Percentiles rank a stretch among this genome's conserved stretches.
These are phyloP conservation scores for Melanargia galathea DNA, from an alignment of 2,888 invertebrate genomes.

Conservation along the genomic window DNA sequence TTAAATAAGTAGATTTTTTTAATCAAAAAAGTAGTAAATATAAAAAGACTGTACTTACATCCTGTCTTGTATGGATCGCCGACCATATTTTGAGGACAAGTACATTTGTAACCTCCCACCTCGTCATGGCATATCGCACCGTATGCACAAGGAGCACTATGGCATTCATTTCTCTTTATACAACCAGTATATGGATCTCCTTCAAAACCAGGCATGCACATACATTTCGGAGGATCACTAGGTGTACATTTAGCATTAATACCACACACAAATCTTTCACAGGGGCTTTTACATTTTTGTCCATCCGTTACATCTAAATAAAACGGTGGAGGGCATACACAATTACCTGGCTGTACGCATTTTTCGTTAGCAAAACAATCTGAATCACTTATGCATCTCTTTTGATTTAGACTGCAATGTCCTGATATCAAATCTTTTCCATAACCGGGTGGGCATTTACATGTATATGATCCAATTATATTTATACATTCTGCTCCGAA, in stretches of 20 bases:
- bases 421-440: slow-evolving; percentile 91
- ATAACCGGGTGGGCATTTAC: slow-evolving; percentile 91
- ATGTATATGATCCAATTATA: slow-evolving; percentile 88
- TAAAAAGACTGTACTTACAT: slow-evolving; percentile 80
- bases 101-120: slow-evolving; percentile 92
- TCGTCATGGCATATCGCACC: slow-evolving; percentile 94
- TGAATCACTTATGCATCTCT: slow-evolving; percentile 90
- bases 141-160: slow-evolving; percentile 91
- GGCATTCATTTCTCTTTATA: slow-evolving; percentile 93
- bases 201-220: slow-evolving; percentile 93
- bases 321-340: slow-evolving; percentile 95
- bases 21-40: slow-evolving; percentile 15
- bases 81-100: slow-evolving; percentile 90
- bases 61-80: slow-evolving; percentile 94
- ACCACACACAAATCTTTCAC: slow-evolving; percentile 94
- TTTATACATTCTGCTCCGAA: slow-evolving; percentile 94
- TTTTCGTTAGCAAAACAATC: slow-evolving; percentile 94
- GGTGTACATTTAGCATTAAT: slow-evolving; percentile 95
- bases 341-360: slow-evolving; percentile 95
- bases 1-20: too few relatives aligned
- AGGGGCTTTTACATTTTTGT: slow-evolving; percentile 95
- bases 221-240: slow-evolving; percentile 93
- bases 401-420: slow-evolving; percentile 91
- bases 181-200: slow-evolving; percentile 93
- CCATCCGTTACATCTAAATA: slow-evolving; percentile 91